Evolutionary conservation across 1,140 invertebrate genomes (phyloP).

Genomic region (Bombus vancouverensis): DNA sequence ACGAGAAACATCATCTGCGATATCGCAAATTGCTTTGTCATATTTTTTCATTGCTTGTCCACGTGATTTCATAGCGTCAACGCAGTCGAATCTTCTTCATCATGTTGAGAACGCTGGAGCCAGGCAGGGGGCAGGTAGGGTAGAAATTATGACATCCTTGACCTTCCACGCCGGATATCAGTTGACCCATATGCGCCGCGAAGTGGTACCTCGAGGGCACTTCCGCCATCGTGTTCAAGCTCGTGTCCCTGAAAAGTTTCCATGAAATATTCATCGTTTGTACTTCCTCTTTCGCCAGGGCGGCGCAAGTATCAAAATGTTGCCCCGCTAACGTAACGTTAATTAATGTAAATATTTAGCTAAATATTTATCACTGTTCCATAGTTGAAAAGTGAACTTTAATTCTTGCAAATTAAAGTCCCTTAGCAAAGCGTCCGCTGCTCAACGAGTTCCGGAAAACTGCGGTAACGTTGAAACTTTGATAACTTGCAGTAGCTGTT

Average conservation of each 20-base stretch:
- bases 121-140: conserved; percentile 86
- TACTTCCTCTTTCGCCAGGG: no score
- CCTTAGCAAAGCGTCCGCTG: background rate
- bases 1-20: conserved; percentile 20
- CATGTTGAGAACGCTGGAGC: conserved; percentile 86
- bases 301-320: background rate
- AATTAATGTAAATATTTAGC: background rate
- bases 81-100: conserved; percentile 86
- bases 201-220: conserved; percentile 90
- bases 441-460: background rate
- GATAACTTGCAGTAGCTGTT: background rate
- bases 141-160: conserved; percentile 89
- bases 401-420: background rate
- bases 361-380: background rate
- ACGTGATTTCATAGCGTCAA: conserved; percentile 59
- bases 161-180: conserved; percentile 87
- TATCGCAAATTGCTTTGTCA: conserved; percentile 67
- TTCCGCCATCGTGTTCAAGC: conserved; percentile 84
- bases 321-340: background rate
- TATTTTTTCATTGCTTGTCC: background rate
- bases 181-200: conserved; percentile 91
- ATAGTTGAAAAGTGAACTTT: background rate
- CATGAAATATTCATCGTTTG: conserved; percentile 18
- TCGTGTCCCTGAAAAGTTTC: conserved; percentile 84
- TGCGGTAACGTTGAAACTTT: background rate